Percentiles rank a stretch among this genome's conserved stretches.
phyloP scores from a whole-genome alignment of 2,113 vertebrate species.

The Oreotragus oreotragus region DNA sequence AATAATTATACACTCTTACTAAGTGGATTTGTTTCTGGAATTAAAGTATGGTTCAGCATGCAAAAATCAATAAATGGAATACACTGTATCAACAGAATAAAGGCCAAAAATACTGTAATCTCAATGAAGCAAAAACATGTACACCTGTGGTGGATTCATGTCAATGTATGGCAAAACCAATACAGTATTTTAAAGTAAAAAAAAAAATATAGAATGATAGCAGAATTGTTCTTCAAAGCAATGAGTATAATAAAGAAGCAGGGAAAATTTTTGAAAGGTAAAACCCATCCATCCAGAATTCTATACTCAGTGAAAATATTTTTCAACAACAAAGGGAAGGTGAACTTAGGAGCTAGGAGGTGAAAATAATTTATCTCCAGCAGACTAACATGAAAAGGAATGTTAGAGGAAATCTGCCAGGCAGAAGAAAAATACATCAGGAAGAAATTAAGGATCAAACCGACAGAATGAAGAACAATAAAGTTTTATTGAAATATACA shows the following conservation, averaged over 20 bases:
- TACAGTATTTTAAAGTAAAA: no score
- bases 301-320: neutral
- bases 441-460: neutral
- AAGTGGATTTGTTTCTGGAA: neutral
- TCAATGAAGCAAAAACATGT: neutral
- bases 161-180: no score
- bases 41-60: neutral
- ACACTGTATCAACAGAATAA: neutral
- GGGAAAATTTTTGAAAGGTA: neutral
- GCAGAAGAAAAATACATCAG: neutral
- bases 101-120: neutral
- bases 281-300: neutral
- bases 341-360: neutral
- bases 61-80: neutral
- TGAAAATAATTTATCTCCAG: neutral
- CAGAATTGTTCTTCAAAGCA: neutral
- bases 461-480: neutral
- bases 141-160: no score
- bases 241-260: neutral
- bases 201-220: neutral
- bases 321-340: neutral
- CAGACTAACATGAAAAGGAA: neutral
- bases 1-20: neutral
- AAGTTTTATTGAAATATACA: neutral
- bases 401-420: neutral